Conservation (phyloP, 2,888 invertebrate genomes). For the Trichogramma evanescens region DNA sequence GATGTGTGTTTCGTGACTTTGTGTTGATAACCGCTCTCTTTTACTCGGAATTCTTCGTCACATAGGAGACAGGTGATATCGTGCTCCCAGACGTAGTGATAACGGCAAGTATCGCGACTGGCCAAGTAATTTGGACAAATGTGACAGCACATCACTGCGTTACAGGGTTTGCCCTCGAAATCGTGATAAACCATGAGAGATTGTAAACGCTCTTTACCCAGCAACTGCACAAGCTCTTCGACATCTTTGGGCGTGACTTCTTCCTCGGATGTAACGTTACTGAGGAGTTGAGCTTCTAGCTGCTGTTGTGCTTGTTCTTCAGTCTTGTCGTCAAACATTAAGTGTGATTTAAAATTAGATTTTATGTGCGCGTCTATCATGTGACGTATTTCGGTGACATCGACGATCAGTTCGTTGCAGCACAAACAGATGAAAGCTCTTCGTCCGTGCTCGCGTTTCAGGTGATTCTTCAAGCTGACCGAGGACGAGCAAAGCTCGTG, state of each 20-base stretch:
- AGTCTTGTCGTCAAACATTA: not conserved
- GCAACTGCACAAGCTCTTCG: constrained; percentile 22
- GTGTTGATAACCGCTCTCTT: constrained; percentile 27
- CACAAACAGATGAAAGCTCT: constrained; percentile 27
- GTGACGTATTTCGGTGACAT: constrained; percentile 27
- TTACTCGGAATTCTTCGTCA: constrained; percentile 25
- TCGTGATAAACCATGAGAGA: constrained; percentile 27
- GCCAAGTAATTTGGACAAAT: constrained; percentile 23
- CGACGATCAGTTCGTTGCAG: constrained; percentile 26
- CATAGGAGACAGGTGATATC: constrained; percentile 31
- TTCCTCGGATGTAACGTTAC: constrained; percentile 4
- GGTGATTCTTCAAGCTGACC: constrained; percentile 24
- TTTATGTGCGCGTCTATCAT: constrained; percentile 28
- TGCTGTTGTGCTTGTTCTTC: not conserved
- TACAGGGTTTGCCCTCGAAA: constrained; percentile 18
- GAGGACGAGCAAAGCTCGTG: constrained; percentile 16
- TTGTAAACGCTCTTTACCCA: constrained; percentile 25
- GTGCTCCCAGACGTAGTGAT: constrained; percentile 28
- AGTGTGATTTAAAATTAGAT: not conserved
- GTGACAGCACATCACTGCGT: constrained; percentile 20
- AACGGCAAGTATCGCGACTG: constrained; percentile 23
- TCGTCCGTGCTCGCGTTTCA: constrained; percentile 23
- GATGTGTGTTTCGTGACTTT: constrained; percentile 29
- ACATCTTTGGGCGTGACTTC: constrained; percentile 24
- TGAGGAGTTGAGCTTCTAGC: not conserved